phyloP scores from a whole-genome alignment of 2,888 invertebrate species.

The Ichneumoninae sp. region DNA sequence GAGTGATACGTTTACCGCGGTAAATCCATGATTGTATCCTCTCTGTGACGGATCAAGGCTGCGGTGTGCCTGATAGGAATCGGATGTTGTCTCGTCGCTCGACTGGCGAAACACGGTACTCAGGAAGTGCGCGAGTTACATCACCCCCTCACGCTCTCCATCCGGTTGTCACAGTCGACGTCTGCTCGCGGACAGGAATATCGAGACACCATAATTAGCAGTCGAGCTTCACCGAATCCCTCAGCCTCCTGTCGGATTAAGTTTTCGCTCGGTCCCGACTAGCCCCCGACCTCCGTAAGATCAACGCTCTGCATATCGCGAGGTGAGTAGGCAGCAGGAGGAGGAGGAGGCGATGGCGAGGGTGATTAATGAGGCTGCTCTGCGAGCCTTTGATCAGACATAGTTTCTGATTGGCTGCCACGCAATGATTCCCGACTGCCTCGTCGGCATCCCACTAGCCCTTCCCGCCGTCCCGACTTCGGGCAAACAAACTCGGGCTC shows the following conservation, averaged over 20 bases:
- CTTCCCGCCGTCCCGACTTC: slow-evolving; percentile 26
- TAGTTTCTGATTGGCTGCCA: slow-evolving; percentile 79
- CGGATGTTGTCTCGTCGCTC: slow-evolving; percentile 21
- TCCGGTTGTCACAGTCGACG: slow-evolving; percentile 21
- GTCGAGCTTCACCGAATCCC: slow-evolving; percentile 17
- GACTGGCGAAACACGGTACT: slow-evolving; percentile 20
- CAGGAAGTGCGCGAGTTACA: slow-evolving; percentile 23
- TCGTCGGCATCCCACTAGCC: slow-evolving; percentile 15
- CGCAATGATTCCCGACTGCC: slow-evolving; percentile 50
- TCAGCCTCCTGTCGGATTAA: slow-evolving; percentile 69
- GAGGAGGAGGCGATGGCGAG: slow-evolving; percentile 47
- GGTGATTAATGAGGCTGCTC: slow-evolving; percentile 79
- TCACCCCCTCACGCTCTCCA: slow-evolving; percentile 9
- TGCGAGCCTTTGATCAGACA: slow-evolving; percentile 82
- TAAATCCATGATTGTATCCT: neutral
- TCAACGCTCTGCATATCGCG: slow-evolving; percentile 71
- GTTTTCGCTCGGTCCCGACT: slow-evolving; percentile 72
- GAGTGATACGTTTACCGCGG: neutral
- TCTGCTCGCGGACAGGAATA: slow-evolving; percentile 59
- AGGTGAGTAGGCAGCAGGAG: slow-evolving; percentile 9
- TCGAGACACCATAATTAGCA: slow-evolving; percentile 56
- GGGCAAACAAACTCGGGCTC: slow-evolving; percentile 49
- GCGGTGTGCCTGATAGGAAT: slow-evolving; percentile 22
- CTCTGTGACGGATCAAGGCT: neutral
- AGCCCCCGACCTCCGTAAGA: slow-evolving; percentile 70